A percentile compares a stretch with the other conserved stretches of the same genome.
phyloP scores from a whole-genome alignment of 2,888 invertebrate genomes.

The Lobophora halterata region DNA sequence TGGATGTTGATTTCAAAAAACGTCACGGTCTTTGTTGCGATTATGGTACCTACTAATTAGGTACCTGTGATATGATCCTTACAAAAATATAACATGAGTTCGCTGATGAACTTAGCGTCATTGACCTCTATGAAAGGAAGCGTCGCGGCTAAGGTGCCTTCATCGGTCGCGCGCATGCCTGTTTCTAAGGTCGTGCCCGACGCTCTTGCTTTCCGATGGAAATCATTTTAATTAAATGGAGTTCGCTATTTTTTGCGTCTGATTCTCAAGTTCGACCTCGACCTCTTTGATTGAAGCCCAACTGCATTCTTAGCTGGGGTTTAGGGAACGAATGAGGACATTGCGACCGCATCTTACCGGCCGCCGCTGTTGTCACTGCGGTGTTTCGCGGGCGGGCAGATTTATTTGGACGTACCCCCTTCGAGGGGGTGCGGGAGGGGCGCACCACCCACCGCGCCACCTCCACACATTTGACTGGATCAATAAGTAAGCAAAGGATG shows the following conservation, averaged over 20 bases:
- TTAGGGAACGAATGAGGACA: conserved; percentile 61
- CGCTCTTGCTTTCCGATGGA: conserved; percentile 58
- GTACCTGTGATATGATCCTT: conserved; percentile 22
- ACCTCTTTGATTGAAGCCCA: conserved; percentile 22
- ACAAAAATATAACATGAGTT: conserved; percentile 42
- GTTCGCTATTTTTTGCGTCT: conserved; percentile 41
- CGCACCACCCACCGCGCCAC: conserved; percentile 76
- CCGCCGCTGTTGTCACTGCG: conserved; percentile 78
- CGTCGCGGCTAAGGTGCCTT: conserved; percentile 65
- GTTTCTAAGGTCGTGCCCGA: conserved; percentile 67
- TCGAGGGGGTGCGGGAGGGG: conserved; percentile 65
- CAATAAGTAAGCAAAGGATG: conserved; percentile 83
- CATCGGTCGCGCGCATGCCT: conserved; percentile 73
- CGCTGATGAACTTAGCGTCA: conserved; percentile 59
- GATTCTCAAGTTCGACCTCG: conserved; percentile 1
- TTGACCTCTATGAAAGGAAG: conserved; percentile 65
- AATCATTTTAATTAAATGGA: conserved; percentile 69
- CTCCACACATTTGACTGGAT: conserved; percentile 82
- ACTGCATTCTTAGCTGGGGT: conserved; percentile 24
- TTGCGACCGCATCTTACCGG: conserved; percentile 77
- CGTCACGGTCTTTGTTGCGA: conserved; percentile 5
- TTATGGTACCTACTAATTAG: conserved; percentile 29
- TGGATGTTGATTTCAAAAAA: conserved; percentile 8
- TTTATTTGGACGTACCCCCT: conserved; percentile 81
- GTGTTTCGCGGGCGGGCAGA: conserved; percentile 81